Evolutionary conservation across 1,140 invertebrate genomes (phyloP).

Genomic region (Ostrea denselamellosa): DNA sequence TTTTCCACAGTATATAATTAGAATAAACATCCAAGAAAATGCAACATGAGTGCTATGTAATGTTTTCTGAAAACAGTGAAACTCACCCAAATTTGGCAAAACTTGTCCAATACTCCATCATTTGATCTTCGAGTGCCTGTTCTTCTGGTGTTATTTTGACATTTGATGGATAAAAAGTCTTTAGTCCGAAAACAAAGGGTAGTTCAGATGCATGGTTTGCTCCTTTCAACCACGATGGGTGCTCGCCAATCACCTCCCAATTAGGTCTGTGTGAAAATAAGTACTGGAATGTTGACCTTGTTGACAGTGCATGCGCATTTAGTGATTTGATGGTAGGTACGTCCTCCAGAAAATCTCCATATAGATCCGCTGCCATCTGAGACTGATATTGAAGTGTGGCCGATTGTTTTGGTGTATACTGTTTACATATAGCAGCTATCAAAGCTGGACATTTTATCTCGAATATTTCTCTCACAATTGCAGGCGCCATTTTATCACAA

Average conservation of each 20-base stretch:
- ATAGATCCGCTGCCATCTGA: conserved; percentile 51
- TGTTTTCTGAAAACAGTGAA: no score
- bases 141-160: conserved; percentile 79
- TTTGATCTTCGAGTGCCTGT: conserved; percentile 89
- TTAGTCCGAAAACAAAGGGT: conserved; percentile 55
- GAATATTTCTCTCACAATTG: conserved; percentile 54
- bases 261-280: conserved; percentile 51
- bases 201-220: conserved; percentile 57
- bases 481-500: conserved; percentile 50
- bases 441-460: conserved; percentile 35
- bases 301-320: conserved; percentile 38
- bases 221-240: conserved; percentile 55
- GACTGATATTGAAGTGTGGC: conserved; percentile 44
- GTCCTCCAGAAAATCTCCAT: conserved; percentile 58
- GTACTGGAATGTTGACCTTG: conserved; percentile 54
- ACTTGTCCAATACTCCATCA: conserved; percentile 95
- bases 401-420: conserved; percentile 34
- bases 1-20: no score
- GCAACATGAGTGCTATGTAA: no score
- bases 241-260: neutral
- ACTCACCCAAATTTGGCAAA: conserved; percentile 96
- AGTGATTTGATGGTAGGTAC: conserved; percentile 53
- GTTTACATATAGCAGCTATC: conserved; percentile 30
- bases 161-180: neutral
- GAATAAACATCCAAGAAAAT: no score